Percentiles rank a stretch among this genome's conserved stretches.
Conservation (phyloP, 2,797 vertebrate species). For the Oreochromis grahami region DNA sequence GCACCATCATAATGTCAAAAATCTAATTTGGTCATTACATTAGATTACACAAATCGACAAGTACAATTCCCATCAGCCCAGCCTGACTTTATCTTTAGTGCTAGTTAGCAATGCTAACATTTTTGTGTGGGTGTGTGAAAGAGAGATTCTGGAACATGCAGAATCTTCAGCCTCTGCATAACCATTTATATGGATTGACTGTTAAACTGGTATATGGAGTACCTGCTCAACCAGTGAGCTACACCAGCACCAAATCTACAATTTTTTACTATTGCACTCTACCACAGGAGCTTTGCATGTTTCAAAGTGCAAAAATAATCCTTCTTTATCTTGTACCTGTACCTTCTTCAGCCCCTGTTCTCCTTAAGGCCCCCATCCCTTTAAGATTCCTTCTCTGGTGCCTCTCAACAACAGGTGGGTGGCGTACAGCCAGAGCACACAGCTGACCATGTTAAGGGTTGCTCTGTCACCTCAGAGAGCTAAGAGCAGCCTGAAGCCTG, state of each 20-base stretch:
- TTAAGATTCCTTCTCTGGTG: background rate
- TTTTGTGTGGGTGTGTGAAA: background rate
- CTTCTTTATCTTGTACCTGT: background rate
- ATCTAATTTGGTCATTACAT: background rate
- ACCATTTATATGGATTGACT: background rate
- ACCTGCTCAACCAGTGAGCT: background rate
- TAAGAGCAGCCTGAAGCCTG: background rate
- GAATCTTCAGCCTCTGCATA: background rate
- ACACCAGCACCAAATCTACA: background rate
- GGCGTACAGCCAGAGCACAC: background rate
- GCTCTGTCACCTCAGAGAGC: background rate
- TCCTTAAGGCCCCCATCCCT: accelerated
- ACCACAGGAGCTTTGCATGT: background rate
- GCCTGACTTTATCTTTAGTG: background rate
- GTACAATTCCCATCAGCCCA: background rate
- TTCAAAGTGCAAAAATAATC: background rate
- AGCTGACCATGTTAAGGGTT: background rate
- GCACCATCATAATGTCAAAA: background rate
- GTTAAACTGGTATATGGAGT: background rate
- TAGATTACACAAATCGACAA: background rate
- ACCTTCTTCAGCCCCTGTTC: background rate
- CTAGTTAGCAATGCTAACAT: background rate
- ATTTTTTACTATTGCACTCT: accelerated
- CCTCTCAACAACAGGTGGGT: background rate
- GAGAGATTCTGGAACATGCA: background rate